These are phyloP conservation scores for Rhagoletis pomonella DNA, from an alignment of 1,140 invertebrate genomes.

Conservation along the genomic window DNA sequence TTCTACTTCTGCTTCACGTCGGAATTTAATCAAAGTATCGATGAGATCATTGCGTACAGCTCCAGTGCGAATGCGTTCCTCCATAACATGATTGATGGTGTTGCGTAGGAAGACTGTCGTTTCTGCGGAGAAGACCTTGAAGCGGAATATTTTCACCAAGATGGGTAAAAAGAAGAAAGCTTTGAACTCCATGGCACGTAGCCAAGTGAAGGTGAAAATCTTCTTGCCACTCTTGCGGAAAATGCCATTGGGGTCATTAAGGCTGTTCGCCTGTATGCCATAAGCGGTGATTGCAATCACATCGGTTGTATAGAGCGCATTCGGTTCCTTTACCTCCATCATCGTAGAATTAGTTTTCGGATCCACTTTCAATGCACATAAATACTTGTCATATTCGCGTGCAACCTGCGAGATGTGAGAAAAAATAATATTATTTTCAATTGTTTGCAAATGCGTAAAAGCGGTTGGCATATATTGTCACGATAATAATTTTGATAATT, in stretches of 20 bases:
- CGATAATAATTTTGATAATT: too few relatives aligned
- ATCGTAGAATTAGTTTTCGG: slow-evolving; percentile 35
- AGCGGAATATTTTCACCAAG: slow-evolving; percentile 59
- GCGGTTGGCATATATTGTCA: too few relatives aligned
- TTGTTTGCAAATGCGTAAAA: too few relatives aligned
- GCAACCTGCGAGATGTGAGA: slow-evolving; percentile 61
- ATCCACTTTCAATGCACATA: slow-evolving; percentile 43
- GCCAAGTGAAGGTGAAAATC: slow-evolving; percentile 76
- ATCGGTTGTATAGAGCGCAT: slow-evolving; percentile 77
- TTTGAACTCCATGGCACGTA: slow-evolving; percentile 74
- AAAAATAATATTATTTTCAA: too few relatives aligned
- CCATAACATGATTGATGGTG: slow-evolving; percentile 67
- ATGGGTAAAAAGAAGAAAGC: slow-evolving; percentile 74
- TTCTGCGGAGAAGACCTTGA: slow-evolving; percentile 64
- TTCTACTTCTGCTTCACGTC: slow-evolving; percentile 60
- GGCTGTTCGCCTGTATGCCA: slow-evolving; percentile 77
- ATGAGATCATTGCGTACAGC: slow-evolving; percentile 73
- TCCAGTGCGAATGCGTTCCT: slow-evolving; percentile 65
- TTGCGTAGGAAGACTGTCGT: slow-evolving; percentile 65
- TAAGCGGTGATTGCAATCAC: slow-evolving; percentile 78
- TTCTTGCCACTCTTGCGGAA: slow-evolving; percentile 72
- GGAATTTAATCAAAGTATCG: slow-evolving; percentile 73
- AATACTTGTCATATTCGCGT: slow-evolving; percentile 62
- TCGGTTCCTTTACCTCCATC: slow-evolving; percentile 70
- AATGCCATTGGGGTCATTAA: slow-evolving; percentile 75